Conservation (phyloP, 2,797 vertebrate species). For the Dicrostonyx torquatus region DNA sequence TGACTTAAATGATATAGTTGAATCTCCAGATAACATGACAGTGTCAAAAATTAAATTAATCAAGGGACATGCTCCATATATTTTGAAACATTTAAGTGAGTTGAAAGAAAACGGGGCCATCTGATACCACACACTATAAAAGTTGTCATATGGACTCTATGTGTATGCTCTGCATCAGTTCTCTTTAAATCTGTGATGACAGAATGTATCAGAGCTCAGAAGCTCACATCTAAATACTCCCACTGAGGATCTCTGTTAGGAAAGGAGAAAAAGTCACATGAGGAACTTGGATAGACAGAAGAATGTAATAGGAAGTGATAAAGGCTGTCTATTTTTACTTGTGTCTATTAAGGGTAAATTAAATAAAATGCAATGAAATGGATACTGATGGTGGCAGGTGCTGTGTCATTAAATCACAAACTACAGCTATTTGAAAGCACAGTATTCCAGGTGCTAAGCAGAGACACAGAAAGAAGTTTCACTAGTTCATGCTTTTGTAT, state of each 20-base stretch:
- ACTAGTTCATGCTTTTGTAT: not conserved
- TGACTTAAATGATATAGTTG: not conserved
- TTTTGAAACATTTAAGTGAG: constrained; percentile 15
- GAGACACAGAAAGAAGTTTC: not conserved
- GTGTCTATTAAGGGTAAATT: constrained; percentile 49
- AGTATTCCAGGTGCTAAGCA: not conserved
- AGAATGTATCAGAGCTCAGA: not conserved
- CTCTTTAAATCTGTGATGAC: not conserved
- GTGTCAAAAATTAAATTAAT: not conserved
- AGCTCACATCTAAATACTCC: not conserved
- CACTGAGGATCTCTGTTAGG: not conserved
- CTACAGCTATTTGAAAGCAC: not conserved
- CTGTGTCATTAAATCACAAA: not conserved
- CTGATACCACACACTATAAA: not conserved
- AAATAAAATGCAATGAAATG: constrained; percentile 53
- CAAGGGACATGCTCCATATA: not conserved
- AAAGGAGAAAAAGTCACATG: not conserved
- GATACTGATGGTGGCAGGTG: not conserved
- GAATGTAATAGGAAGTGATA: not conserved
- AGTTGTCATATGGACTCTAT: not conserved
- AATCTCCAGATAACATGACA: not conserved
- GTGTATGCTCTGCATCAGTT: not conserved
- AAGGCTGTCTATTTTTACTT: constrained; percentile 45
- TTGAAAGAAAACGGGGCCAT: not conserved
- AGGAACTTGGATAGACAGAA: not conserved